Conservation (phyloP, 2,797 vertebrate genomes). For the Pantherophis vulpinus region DNA sequence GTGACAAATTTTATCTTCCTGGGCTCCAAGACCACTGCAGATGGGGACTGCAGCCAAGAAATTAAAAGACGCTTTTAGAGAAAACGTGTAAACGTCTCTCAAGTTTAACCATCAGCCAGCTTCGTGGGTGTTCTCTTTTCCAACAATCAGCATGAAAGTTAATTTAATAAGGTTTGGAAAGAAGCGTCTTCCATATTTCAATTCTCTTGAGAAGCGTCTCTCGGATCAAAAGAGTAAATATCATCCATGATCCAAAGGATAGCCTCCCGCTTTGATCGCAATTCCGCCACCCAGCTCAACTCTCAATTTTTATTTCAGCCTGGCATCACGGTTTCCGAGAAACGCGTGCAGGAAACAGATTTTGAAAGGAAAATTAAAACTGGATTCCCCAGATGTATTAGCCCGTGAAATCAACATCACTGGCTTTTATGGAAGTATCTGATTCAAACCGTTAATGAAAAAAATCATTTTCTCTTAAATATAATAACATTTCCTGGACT, state of each 20-base stretch:
- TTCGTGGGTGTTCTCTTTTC: not conserved
- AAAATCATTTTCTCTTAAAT: conserved; percentile 9
- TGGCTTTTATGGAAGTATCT: not conserved
- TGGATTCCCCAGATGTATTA: not conserved
- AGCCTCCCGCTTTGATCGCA: conserved; percentile 9
- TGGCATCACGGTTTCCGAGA: not conserved
- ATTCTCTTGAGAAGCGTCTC: not conserved
- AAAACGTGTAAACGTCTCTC: not conserved
- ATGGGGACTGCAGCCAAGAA: no score
- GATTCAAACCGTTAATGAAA: not conserved
- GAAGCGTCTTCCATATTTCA: not conserved
- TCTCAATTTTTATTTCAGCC: conserved; percentile 7
- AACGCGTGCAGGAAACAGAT: not conserved
- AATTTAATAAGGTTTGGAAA: not conserved
- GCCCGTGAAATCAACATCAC: not conserved
- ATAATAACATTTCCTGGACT: not conserved
- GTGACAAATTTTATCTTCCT: no score
- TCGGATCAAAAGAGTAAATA: not conserved
- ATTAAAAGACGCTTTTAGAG: no score
- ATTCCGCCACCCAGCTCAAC: not conserved
- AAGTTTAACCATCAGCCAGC: not conserved
- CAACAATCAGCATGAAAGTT: not conserved
- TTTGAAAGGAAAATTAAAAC: conserved; percentile 8
- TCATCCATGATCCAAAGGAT: not conserved
- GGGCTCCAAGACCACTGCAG: no score